Conservation (phyloP, 2,113 vertebrate genomes). For the Reinhardtius hippoglossoides region DNA sequence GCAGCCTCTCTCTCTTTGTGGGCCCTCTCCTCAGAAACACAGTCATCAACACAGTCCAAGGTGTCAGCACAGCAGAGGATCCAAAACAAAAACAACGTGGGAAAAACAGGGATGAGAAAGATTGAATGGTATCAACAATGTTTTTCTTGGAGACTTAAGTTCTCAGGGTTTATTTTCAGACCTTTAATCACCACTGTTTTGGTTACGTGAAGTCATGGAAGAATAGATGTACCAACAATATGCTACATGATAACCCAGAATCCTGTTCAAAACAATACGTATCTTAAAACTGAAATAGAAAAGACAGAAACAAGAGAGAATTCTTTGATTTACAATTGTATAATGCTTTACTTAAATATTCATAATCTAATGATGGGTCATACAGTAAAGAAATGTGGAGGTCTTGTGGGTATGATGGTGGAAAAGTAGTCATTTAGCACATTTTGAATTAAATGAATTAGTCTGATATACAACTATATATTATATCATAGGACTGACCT, state of each 20-base stretch:
- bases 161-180: background rate
- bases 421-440: no score
- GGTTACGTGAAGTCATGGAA: background rate
- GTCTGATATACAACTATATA: no score
- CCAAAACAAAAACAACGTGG: conserved; percentile 14
- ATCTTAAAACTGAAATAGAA: background rate
- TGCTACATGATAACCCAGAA: background rate
- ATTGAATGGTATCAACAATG: background rate
- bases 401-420: no score
- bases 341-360: no score
- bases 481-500: no score
- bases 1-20: conserved; percentile 12
- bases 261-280: background rate
- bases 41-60: conserved; percentile 7
- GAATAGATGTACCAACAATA: background rate
- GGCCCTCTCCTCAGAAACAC: background rate
- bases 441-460: no score
- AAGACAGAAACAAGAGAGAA: background rate
- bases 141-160: background rate
- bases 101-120: background rate
- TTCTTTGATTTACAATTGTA: background rate
- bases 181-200: background rate
- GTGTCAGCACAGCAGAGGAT: conserved; percentile 12
- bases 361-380: no score
- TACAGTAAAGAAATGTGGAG: no score